Evolutionary conservation across 30 jellyfish, hydroid and myxozoan species (phyloP), one percentile per base, ranked within the genome.

Genomic region (Aurelia sp.): DNA sequence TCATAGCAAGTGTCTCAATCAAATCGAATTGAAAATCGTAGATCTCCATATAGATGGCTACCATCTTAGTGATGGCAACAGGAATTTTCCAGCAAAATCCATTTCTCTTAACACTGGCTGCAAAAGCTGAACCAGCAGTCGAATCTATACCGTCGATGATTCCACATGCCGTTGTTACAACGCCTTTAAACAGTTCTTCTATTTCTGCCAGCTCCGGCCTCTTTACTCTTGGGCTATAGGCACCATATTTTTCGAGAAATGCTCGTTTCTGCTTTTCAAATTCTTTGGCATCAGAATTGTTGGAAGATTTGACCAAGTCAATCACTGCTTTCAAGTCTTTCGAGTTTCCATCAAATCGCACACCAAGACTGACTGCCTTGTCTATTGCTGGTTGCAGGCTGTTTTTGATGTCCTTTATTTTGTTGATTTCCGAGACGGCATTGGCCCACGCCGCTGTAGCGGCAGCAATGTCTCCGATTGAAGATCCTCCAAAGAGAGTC

Each of bases 1-100:
- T 57, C 60, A 33, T 64, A 20, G 89, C 89, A 13, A 78, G 80
- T 15, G 89, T 50, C 67, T 78, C 89, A 82, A 78, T 78, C 80
- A 78, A 38, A 17, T 78, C 89, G 22, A 78, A 78, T 57, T 78
- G 89, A 67, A 20, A 78, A 47, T 61, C 63, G 64, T 78, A 78
- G 12, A 78, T 78, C 52, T 78, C 89, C 9, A 38, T 78, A 2
- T 58, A 63, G 40, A 60, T 58, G 8, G 89, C 53, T 67, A 60
- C 63, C 89, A 78, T 78, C 48, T 65, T 20, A 0, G 71, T 10
- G 22, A 78, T 78, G 51, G 62, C 63, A 17, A 59, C 72, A 50
- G 68, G 89, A 7, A 67, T 78, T 44, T 59, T 67, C 61, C 68
- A 50, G 40, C 89, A 78, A 17, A 50, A 60, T 53, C 89, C 89